Percentiles rank a stretch among this genome's conserved stretches.
These are phyloP conservation scores for Phortica variegata DNA, from an alignment of 1,140 invertebrate genomes.

Conservation along the genomic window DNA sequence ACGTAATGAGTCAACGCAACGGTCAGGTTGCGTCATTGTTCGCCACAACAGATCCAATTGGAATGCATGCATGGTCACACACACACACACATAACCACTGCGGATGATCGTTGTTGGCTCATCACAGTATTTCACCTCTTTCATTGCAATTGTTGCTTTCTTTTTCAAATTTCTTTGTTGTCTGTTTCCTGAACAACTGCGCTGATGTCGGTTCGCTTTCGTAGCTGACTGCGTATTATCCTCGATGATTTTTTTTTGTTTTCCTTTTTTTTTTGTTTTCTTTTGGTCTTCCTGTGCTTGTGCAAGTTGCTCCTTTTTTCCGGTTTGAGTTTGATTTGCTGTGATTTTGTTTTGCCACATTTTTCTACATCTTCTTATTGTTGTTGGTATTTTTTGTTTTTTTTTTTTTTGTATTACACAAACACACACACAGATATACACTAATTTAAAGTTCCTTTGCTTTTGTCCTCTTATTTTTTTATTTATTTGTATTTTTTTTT, in stretches of 20 bases:
- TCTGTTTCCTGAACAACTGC: too few relatives aligned
- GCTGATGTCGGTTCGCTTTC: conserved; percentile 48
- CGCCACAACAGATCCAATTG: too few relatives aligned
- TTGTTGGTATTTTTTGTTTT: conserved; percentile 39
- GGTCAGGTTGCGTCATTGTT: too few relatives aligned
- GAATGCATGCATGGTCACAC: too few relatives aligned
- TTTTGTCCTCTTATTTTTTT: conserved; percentile 4
- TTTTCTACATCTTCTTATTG: conserved; percentile 46
- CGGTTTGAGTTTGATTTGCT: conserved; percentile 5
- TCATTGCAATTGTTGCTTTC: too few relatives aligned
- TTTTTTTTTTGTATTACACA: conserved; percentile 5
- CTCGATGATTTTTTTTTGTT: conserved; percentile 6
- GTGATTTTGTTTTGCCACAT: conserved; percentile 29
- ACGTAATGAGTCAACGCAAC: conserved; percentile 39
- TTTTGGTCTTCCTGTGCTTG: conserved; percentile 7
- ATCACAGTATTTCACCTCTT: too few relatives aligned
- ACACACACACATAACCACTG: too few relatives aligned
- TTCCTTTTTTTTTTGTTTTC: conserved; percentile 7
- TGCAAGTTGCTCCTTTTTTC: conserved; percentile 9
- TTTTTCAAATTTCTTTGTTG: too few relatives aligned
- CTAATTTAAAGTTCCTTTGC: too few relatives aligned
- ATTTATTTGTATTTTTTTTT: conserved; percentile 19
- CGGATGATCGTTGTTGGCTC: too few relatives aligned
- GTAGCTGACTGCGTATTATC: conserved; percentile 10
- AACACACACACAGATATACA: too few relatives aligned